A percentile compares a stretch with the other conserved stretches of the same genome.
phyloP scores from a whole-genome alignment of 2,797 vertebrate genomes.

The Coregonus sp. region DNA sequence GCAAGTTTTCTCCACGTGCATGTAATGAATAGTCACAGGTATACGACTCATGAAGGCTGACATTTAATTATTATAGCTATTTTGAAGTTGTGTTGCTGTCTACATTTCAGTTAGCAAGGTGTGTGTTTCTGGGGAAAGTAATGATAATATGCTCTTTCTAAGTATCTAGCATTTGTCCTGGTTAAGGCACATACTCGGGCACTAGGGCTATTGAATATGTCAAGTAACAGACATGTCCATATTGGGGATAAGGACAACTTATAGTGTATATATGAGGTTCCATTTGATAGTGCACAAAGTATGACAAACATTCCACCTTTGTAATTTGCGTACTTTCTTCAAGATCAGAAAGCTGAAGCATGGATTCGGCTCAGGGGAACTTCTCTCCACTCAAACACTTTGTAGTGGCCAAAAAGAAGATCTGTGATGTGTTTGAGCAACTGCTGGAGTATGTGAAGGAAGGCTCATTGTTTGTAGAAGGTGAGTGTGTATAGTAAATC shows the following conservation, averaged over 20 bases:
- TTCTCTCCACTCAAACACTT: slow-evolving; percentile 94
- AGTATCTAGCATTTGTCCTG: background rate
- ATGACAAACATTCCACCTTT: background rate
- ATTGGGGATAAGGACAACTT: background rate
- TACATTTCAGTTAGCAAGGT: background rate
- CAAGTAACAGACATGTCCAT: background rate
- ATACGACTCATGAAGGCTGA: too few relatives aligned
- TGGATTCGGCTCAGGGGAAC: slow-evolving; percentile 70
- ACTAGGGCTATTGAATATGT: background rate
- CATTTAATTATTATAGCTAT: too few relatives aligned
- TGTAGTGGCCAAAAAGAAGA: slow-evolving; percentile 93
- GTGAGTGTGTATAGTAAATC: slow-evolving; percentile 58
- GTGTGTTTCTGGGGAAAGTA: background rate
- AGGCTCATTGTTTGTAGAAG: slow-evolving; percentile 88
- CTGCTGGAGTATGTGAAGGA: slow-evolving; percentile 88
- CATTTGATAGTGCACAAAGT: background rate
- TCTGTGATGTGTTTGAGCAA: slow-evolving; percentile 88
- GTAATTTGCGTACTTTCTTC: background rate
- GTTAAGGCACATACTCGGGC: background rate
- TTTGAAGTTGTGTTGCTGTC: too few relatives aligned
- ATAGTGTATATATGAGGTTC: background rate
- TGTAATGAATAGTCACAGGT: too few relatives aligned
- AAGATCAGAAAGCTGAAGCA: slow-evolving; percentile 54
- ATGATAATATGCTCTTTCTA: background rate
- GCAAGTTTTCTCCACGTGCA: too few relatives aligned